Evolutionary conservation across 2,888 invertebrate genomes (phyloP).

Genomic region (Eurois occulta): DNA sequence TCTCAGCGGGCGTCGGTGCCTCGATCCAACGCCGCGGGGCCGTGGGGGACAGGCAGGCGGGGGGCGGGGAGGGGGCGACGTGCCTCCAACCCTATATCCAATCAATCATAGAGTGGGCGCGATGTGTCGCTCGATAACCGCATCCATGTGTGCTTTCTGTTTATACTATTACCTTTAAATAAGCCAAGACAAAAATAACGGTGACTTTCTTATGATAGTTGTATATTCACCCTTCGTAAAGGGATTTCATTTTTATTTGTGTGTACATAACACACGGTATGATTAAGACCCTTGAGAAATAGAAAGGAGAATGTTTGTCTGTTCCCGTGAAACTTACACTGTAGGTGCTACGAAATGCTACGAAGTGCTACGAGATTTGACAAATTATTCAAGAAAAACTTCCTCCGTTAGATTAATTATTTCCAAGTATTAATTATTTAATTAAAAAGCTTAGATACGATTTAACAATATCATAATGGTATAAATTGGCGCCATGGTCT

Average conservation of each 20-base stretch:
- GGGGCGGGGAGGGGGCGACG: conserved; percentile 35
- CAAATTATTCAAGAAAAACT: background rate
- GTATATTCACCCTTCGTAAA: background rate
- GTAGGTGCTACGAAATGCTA: conserved; percentile 20
- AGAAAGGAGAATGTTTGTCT: background rate
- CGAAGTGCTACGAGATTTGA: conserved; percentile 23
- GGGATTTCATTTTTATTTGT: conserved; percentile 1
- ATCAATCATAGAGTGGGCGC: conserved; percentile 81
- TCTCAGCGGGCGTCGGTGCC: conserved; percentile 77
- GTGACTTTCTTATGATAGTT: conserved; percentile 4
- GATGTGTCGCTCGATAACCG: conserved; percentile 73
- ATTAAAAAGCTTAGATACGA: background rate
- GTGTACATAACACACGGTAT: background rate
- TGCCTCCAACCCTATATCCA: conserved; percentile 71
- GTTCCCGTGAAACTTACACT: background rate
- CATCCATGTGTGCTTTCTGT: conserved; percentile 66
- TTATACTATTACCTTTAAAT: conserved; percentile 65
- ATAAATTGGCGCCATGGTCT: background rate
- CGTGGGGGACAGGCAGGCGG: conserved; percentile 29
- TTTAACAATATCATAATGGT: background rate
- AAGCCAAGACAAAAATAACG: conserved; percentile 42
- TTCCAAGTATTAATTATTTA: background rate
- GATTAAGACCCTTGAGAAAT: background rate
- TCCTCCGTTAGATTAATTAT: background rate
- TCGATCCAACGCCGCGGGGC: conserved; percentile 61